Evolutionary conservation across 64 coral and sea anemone genomes (phyloP).

Genomic region (Trachythela sp.): DNA sequence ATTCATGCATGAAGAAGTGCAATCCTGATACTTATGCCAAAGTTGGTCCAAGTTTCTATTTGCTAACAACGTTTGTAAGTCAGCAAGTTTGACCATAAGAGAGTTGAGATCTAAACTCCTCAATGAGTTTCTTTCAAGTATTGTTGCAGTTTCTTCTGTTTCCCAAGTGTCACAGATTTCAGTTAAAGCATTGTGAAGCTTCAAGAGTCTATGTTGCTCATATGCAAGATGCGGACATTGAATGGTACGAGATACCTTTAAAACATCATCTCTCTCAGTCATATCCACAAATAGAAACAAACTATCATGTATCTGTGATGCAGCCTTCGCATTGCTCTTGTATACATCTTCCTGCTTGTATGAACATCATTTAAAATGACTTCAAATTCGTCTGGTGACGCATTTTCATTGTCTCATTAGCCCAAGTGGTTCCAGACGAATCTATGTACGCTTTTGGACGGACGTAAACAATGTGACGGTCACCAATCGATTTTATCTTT

Average conservation of each 20-base stretch:
- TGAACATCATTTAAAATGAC: not conserved
- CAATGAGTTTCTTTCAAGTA: slow-evolving; percentile 25
- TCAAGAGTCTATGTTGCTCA: slow-evolving; percentile 24
- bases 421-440: slow-evolving; percentile 33
- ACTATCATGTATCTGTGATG: slow-evolving; percentile 33
- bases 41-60: slow-evolving; percentile 23
- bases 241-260: not conserved
- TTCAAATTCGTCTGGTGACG: slow-evolving; percentile 40
- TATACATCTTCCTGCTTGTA: slow-evolving; percentile 28
- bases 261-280: slow-evolving; percentile 29
- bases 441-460: slow-evolving; percentile 33
- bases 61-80: not conserved
- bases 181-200: slow-evolving; percentile 25
- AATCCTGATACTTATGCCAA: slow-evolving; percentile 37
- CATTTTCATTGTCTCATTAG: slow-evolving; percentile 35
- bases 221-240: not conserved
- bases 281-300: slow-evolving; percentile 7
- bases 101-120: too few relatives aligned
- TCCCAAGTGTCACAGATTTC: not conserved
- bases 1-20: slow-evolving; percentile 13
- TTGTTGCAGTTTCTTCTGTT: slow-evolving; percentile 6
- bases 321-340: slow-evolving; percentile 26
- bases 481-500: not conserved
- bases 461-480: not conserved
- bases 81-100: too few relatives aligned